A percentile compares a stretch with the other conserved stretches of the same genome.
Evolutionary conservation across 2,113 vertebrate species (phyloP).

Genomic region (Pluvialis apricaria): DNA sequence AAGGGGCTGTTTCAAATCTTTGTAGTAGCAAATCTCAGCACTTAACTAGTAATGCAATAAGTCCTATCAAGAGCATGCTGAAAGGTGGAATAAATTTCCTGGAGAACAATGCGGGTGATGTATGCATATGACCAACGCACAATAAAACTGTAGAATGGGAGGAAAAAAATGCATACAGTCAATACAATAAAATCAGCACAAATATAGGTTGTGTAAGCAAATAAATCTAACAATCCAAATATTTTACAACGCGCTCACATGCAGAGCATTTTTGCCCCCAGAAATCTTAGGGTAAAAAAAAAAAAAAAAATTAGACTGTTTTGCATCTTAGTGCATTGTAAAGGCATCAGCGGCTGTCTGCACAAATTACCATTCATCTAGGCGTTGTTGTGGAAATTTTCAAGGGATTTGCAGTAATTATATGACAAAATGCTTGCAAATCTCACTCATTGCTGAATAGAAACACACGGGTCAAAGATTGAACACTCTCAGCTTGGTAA

Average conservation of each 20-base stretch:
- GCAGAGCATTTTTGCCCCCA: slow-evolving; percentile 10
- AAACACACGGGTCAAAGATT: slow-evolving; percentile 96
- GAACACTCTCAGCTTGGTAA: slow-evolving; percentile 95
- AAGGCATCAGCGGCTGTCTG: slow-evolving; percentile 73
- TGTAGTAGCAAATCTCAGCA: slow-evolving; percentile 66
- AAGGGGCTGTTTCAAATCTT: slow-evolving; percentile 52
- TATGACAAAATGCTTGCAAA: slow-evolving; percentile 98
- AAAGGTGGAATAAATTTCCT: slow-evolving; percentile 77
- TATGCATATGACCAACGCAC: slow-evolving; percentile 73
- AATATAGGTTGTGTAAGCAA: slow-evolving; percentile 73
- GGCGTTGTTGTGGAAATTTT: slow-evolving; percentile 89
- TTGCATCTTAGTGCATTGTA: slow-evolving; percentile 69
- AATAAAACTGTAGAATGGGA: slow-evolving; percentile 76
- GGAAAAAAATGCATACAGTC: slow-evolving; percentile 73
- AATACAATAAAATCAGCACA: slow-evolving; percentile 81
- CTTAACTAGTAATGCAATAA: slow-evolving; percentile 71
- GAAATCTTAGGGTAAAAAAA: slow-evolving; percentile 53
- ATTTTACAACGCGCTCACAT: slow-evolving; percentile 55
- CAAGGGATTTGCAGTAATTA: slow-evolving; percentile 99
- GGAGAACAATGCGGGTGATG: slow-evolving; percentile 78
- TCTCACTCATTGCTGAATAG: slow-evolving; percentile 94
- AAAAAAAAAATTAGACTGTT: slow-evolving; percentile 64
- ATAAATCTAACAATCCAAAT: slow-evolving; percentile 77
- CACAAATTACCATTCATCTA: slow-evolving; percentile 89
- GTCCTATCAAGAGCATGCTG: slow-evolving; percentile 72